Conservation (phyloP, 1,140 invertebrate genomes). For the Pseudomyrmex sp. region DNA sequence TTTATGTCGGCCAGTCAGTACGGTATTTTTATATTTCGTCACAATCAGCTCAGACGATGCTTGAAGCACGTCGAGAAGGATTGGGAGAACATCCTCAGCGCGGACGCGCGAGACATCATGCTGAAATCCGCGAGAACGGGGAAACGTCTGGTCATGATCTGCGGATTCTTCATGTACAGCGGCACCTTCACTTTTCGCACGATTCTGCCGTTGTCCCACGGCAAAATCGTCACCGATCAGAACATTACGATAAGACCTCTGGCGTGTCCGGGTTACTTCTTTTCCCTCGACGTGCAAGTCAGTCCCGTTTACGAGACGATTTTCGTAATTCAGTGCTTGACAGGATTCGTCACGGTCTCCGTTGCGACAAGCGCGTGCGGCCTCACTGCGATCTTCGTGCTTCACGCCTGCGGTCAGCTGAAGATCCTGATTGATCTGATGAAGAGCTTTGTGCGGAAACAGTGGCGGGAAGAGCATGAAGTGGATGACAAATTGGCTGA, state of each 20-base stretch:
- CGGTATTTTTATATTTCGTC: constrained; percentile 23
- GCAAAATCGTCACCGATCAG: constrained; percentile 9
- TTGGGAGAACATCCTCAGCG: constrained; percentile 3
- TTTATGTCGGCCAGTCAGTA: constrained; percentile 11
- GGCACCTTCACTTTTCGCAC: constrained; percentile 72
- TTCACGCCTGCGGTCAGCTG: constrained; percentile 36
- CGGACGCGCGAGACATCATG: constrained; percentile 32
- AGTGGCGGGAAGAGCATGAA: not conserved
- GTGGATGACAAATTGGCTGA: constrained; percentile 63
- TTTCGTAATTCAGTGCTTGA: constrained; percentile 9
- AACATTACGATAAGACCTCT: constrained; percentile 56
- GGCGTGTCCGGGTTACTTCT: constrained; percentile 67
- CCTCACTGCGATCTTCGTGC: constrained; percentile 14
- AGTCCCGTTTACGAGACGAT: constrained; percentile 41
- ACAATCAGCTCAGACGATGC: constrained; percentile 12
- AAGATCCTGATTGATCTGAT: constrained; percentile 32
- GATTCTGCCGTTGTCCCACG: constrained; percentile 65
- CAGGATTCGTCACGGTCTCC: constrained; percentile 18
- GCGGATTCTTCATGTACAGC: constrained; percentile 72
- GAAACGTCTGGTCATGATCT: constrained; percentile 22
- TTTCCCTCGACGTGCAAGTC: constrained; percentile 38
- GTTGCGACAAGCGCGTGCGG: constrained; percentile 19
- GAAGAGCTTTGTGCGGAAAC: not conserved
- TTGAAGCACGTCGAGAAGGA: constrained; percentile 39
- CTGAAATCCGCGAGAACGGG: constrained; percentile 6